Evolutionary conservation across 1,140 invertebrate species (phyloP), one percentile per base, ranked within the genome.

Genomic region (Pseudomyrmex flavicornis): DNA sequence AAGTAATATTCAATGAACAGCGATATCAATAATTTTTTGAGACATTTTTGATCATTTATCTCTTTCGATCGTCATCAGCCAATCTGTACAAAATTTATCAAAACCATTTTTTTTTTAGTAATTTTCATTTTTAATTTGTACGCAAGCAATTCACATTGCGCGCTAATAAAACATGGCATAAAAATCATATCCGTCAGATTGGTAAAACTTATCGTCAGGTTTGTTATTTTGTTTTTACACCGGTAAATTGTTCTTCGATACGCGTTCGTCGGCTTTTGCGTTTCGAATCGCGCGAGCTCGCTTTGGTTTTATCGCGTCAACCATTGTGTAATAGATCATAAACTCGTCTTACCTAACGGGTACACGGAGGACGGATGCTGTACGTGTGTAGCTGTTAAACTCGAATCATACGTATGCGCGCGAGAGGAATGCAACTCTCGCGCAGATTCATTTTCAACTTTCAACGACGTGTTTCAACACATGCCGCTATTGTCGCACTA

Each of bases 241-340:
- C 35, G 35, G 35, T 35, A 5, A 35, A 35, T 35, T 7, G 35
- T 35, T 35, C 9, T 15, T 56, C 12, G 75, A 44, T 15, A 15
- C 4, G n/a, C 50, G 15, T 77, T 20, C 35, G 35, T 74, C 44
- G 44, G 13, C 17, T 56, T 63, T 65, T 76, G 66, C n/a, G 17
- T 66, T 63, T 26, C 20, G 26, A 66, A 77, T 77, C 15, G 17
- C 35, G 35, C 35, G 35, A 35, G 4, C 56, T 17, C 50, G 26
- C 50, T 66, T 68, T 17, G 62, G n/a, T 77, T 77, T 77, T 68
- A 68, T 77, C 75, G 35, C 35, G 50, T 56, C 63, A 22, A 68
- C 22, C 35, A 77, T 77, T 68, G 75, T 77, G 62, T 56, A 77
- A 68, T 77, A 26, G 75, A 35, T 52, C 26, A 44, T 68, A 77